Evolutionary conservation across 2,888 invertebrate genomes (phyloP).

Genomic region (Spodoptera picta): DNA sequence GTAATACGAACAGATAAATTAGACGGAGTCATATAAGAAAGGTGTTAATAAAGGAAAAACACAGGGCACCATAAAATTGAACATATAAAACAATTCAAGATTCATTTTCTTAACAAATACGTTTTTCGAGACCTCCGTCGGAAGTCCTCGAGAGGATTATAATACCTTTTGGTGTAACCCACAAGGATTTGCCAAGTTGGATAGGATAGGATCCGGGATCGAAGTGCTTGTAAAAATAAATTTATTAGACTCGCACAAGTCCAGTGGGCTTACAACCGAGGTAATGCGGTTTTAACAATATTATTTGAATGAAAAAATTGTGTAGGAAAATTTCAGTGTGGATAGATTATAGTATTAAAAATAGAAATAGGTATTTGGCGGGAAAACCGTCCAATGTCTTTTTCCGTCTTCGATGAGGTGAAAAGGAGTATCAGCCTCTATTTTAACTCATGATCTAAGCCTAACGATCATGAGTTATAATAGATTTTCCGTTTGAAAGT

Average conservation of each 20-base stretch:
- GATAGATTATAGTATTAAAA: too few species aligned
- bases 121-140: constrained; percentile 51
- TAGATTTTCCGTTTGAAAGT: too few species aligned
- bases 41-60: too few species aligned
- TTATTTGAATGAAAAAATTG: constrained; percentile 24
- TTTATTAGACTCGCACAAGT: constrained; percentile 52
- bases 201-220: constrained; percentile 40
- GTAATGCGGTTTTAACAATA: constrained; percentile 39
- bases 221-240: constrained; percentile 55
- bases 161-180: constrained; percentile 50
- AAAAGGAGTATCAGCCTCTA: too few species aligned
- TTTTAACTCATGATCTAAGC: too few species aligned
- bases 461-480: too few species aligned
- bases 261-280: constrained; percentile 24
- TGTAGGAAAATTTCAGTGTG: not conserved
- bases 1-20: too few species aligned
- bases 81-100: constrained; percentile 35
- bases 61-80: too few species aligned
- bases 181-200: constrained; percentile 57
- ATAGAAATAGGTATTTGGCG: too few species aligned
- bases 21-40: too few species aligned
- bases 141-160: constrained; percentile 47
- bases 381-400: too few species aligned
- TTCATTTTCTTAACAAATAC: constrained; percentile 44
- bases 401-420: too few species aligned